Percentiles rank a stretch among this genome's conserved stretches.
phyloP scores from a whole-genome alignment of 35 echinoderm and acorn worm species.

The Hemicentrotus pulcherrimus region DNA sequence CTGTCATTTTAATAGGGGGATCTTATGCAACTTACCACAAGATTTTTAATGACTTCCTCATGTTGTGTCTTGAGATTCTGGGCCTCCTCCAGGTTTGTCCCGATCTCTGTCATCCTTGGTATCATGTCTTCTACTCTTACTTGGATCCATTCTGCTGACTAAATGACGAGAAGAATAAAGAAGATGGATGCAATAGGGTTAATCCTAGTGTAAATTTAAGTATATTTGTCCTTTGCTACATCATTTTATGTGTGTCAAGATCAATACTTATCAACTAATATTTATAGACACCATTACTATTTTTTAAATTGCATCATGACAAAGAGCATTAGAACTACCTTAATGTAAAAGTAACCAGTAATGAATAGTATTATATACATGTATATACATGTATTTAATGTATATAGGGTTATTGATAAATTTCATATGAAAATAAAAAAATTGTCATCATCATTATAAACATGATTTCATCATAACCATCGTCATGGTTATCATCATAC shows the following conservation, averaged over 20 bases:
- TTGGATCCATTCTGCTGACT: constrained; percentile 98
- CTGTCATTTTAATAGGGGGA: neutral
- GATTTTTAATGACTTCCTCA: constrained; percentile 82
- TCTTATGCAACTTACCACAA: constrained; percentile 72
- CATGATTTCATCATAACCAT: no score
- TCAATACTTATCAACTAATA: neutral
- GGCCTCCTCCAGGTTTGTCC: constrained; percentile 87
- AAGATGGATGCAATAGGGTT: neutral
- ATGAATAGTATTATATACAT: no score
- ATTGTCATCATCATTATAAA: no score
- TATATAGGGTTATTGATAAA: no score
- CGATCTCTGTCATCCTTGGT: constrained; percentile 89
- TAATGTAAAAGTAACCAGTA: no score
- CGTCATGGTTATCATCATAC: no score
- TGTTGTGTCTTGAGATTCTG: constrained; percentile 77
- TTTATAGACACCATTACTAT: no score
- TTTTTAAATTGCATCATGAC: no score
- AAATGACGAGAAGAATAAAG: constrained; percentile 25
- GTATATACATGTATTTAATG: no score
- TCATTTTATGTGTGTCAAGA: no score
- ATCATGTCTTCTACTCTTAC: constrained; percentile 90
- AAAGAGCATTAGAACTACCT: neutral
- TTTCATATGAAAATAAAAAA: no score
- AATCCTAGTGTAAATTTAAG: neutral
- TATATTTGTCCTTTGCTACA: no score